Evolutionary conservation across 1,140 invertebrate species (phyloP).

Genomic region (Acromyrmex charruanus): DNA sequence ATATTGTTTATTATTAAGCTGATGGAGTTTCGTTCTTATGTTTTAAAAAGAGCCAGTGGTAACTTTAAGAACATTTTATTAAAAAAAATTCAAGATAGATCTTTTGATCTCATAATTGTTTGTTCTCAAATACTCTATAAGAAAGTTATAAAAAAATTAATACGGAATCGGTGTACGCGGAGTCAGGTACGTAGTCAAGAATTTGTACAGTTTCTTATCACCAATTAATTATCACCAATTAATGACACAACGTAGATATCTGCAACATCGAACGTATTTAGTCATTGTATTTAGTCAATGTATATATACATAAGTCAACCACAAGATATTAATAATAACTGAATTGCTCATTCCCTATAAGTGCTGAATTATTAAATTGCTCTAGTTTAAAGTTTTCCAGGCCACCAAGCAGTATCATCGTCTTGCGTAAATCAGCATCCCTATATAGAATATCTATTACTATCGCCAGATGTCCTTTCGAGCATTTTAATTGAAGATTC

Average conservation of each 20-base stretch:
- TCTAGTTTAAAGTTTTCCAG: conserved; percentile 57
- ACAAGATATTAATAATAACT: conserved; percentile 41
- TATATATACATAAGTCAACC: neutral
- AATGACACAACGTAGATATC: neutral
- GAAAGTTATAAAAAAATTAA: conserved; percentile 25
- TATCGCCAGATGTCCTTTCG: neutral
- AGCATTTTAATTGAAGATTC: conserved; percentile 7
- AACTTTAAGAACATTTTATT: conserved; percentile 7
- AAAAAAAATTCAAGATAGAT: neutral
- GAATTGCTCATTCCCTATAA: conserved; percentile 27
- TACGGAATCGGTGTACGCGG: neutral
- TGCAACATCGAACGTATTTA: neutral
- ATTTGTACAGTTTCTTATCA: conserved; percentile 2
- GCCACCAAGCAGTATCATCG: conserved; percentile 23
- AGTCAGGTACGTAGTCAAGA: neutral
- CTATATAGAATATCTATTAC: neutral
- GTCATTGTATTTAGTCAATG: neutral
- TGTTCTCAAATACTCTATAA: neutral
- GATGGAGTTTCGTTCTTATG: conserved; percentile 10
- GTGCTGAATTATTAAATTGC: conserved; percentile 31
- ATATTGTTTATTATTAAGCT: neutral
- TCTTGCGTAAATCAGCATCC: conserved; percentile 44
- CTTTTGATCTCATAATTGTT: no score
- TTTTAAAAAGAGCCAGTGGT: neutral
- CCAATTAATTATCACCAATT: neutral